Percentiles rank a stretch among this genome's conserved stretches.
phyloP scores from a whole-genome alignment of 1,140 invertebrate species.

The Drosophila neocordata region DNA sequence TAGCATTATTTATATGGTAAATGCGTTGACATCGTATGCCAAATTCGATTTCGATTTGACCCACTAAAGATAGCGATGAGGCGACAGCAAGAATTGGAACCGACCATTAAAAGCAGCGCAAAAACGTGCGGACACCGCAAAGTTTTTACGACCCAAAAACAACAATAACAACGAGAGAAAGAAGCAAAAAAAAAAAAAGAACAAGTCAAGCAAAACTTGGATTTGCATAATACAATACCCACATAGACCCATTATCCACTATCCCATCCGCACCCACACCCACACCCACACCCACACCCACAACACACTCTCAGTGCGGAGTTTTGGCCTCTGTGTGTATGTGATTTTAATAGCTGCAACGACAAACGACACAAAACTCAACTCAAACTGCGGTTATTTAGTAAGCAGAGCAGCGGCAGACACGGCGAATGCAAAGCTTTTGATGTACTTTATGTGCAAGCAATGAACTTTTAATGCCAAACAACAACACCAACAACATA shows the following conservation, averaged over 20 bases:
- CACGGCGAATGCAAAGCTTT: slow-evolving; percentile 59
- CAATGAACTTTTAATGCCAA: slow-evolving; percentile 78
- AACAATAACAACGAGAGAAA: background rate
- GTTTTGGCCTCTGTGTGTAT: slow-evolving; percentile 19
- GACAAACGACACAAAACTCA: slow-evolving; percentile 73
- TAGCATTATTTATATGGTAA: slow-evolving; percentile 60
- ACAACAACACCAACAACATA: slow-evolving; percentile 42
- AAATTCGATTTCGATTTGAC: slow-evolving; percentile 52
- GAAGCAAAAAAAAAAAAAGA: background rate
- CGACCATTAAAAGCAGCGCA: slow-evolving; percentile 50
- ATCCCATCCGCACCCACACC: slow-evolving; percentile 4
- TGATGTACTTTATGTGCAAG: slow-evolving; percentile 79
- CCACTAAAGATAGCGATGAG: slow-evolving; percentile 24
- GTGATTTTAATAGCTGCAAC: slow-evolving; percentile 75
- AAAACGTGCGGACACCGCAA: slow-evolving; percentile 70
- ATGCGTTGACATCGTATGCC: slow-evolving; percentile 62
- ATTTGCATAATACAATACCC: slow-evolving; percentile 71
- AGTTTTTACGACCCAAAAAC: slow-evolving; percentile 65
- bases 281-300: background rate
- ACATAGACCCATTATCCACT: slow-evolving; percentile 21
- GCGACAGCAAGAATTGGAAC: background rate
- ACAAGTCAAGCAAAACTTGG: slow-evolving; percentile 55
- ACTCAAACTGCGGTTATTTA: slow-evolving; percentile 78
- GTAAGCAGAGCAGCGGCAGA: slow-evolving; percentile 40
- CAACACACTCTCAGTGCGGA: background rate